Percentiles rank a stretch among this genome's conserved stretches.
Evolutionary conservation across 2,113 vertebrate genomes (phyloP).

Genomic region (Xyliphius kryptos): DNA sequence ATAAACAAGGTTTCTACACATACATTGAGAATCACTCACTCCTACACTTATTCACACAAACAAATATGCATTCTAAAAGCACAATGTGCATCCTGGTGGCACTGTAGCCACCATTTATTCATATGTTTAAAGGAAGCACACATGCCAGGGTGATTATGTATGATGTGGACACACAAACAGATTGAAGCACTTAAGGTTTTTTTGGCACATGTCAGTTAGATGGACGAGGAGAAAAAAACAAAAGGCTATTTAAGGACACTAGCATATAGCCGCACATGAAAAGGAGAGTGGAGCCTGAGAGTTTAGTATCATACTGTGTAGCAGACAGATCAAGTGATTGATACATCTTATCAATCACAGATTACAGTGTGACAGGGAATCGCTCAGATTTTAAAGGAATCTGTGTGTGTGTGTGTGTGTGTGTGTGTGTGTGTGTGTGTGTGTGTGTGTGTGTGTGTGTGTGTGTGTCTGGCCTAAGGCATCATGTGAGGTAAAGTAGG

Average conservation of each 20-base stretch:
- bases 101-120: conserved; percentile 16
- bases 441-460: conserved; percentile 11
- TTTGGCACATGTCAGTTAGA: conserved; percentile 34
- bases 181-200: conserved; percentile 26
- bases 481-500: neutral
- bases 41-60: conserved; percentile 9
- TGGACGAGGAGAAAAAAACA: conserved; percentile 38
- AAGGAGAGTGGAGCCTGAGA: conserved; percentile 32
- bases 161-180: conserved; percentile 8
- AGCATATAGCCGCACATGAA: conserved; percentile 25
- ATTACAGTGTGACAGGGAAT: too few relatives aligned
- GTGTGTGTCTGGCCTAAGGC: neutral
- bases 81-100: conserved; percentile 2
- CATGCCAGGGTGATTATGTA: conserved; percentile 5
- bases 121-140: conserved; percentile 15
- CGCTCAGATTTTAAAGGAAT: too few relatives aligned
- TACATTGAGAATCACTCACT: conserved; percentile 5
- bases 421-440: conserved; percentile 11
- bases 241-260: conserved; percentile 34
- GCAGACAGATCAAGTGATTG: conserved; percentile 59
- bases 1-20: conserved; percentile 4
- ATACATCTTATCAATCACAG: conserved; percentile 48
- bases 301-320: conserved; percentile 52
- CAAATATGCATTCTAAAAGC: conserved; percentile 19
- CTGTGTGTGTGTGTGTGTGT: conserved; percentile 12